A percentile compares a stretch with the other conserved stretches of the same genome.
These are phyloP conservation scores for Keiferia lycopersicella DNA, from an alignment of 2,888 invertebrate genomes.

Conservation along the genomic window DNA sequence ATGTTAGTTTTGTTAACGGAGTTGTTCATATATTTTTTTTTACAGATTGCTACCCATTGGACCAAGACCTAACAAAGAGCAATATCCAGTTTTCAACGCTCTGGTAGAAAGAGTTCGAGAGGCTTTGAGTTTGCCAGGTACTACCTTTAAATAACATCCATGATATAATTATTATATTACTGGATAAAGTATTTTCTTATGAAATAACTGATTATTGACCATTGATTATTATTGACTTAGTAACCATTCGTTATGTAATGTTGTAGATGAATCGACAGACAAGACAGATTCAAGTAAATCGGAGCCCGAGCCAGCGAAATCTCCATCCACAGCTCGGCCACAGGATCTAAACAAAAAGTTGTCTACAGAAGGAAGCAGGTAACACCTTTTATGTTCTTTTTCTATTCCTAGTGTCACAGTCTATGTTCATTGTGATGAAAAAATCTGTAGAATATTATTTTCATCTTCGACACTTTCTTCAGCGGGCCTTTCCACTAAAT, in stretches of 20 bases:
- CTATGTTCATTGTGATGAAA: no score
- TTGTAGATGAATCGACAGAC: constrained; percentile 60
- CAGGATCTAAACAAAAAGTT: constrained; percentile 59
- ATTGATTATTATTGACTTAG: no score
- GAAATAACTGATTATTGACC: no score
- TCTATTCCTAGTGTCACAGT: no score
- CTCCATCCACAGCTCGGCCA: constrained; percentile 48
- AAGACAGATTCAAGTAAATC: constrained; percentile 68
- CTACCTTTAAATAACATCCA: not conserved
- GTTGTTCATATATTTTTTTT: not conserved
- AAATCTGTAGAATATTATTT: no score
- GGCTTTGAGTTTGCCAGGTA: constrained; percentile 84
- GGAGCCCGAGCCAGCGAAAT: constrained; percentile 50
- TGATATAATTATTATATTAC: no score
- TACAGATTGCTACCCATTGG: constrained; percentile 89
- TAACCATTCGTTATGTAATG: no score
- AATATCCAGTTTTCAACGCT: constrained; percentile 81
- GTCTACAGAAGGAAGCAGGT: constrained; percentile 53
- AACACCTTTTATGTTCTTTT: no score
- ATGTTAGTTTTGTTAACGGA: no score
- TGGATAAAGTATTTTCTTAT: no score
- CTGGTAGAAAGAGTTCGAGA: constrained; percentile 89
- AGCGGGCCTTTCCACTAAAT: no score
- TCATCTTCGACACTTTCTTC: no score
- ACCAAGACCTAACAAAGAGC: constrained; percentile 80